Evolutionary conservation across 2,113 vertebrate genomes (phyloP).

Genomic region (Pycnonotus jocosus): DNA sequence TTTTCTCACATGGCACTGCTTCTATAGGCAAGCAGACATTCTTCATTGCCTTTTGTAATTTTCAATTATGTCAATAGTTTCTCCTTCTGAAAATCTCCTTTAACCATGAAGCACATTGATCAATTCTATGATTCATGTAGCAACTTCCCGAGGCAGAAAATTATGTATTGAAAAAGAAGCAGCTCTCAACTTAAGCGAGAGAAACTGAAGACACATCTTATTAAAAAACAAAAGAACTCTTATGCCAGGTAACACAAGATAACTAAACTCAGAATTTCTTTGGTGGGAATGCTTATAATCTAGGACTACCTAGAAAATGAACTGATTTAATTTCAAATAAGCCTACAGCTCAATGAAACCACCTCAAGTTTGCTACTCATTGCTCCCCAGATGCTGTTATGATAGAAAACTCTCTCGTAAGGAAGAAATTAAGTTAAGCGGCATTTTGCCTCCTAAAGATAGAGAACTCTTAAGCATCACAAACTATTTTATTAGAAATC

Average conservation of each 20-base stretch:
- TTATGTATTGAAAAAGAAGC: conserved; percentile 56
- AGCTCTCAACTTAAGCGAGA: conserved; percentile 57
- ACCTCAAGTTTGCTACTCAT: conserved; percentile 28
- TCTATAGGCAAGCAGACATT: conserved; percentile 36
- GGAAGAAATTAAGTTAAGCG: neutral
- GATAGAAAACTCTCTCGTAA: neutral
- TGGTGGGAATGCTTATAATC: conserved; percentile 3
- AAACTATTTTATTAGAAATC: neutral
- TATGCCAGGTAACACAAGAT: conserved; percentile 17
- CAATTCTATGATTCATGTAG: conserved; percentile 42
- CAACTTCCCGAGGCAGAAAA: conserved; percentile 29
- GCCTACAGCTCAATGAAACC: conserved; percentile 21
- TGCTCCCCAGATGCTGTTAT: neutral
- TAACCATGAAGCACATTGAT: conserved; percentile 33
- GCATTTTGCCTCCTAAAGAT: neutral
- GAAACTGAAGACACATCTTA: conserved; percentile 44
- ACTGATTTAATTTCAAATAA: conserved; percentile 34
- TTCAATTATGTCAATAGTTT: conserved; percentile 45
- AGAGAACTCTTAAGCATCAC: neutral
- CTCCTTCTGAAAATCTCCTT: conserved; percentile 4
- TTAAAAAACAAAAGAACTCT: neutral
- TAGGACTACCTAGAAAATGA: conserved; percentile 8
- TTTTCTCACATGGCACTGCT: neutral
- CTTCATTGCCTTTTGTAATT: conserved; percentile 6
- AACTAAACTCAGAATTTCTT: conserved; percentile 29